Conservation (phyloP, 2,113 vertebrate genomes). For the Oncorhynchus tshawytscha region DNA sequence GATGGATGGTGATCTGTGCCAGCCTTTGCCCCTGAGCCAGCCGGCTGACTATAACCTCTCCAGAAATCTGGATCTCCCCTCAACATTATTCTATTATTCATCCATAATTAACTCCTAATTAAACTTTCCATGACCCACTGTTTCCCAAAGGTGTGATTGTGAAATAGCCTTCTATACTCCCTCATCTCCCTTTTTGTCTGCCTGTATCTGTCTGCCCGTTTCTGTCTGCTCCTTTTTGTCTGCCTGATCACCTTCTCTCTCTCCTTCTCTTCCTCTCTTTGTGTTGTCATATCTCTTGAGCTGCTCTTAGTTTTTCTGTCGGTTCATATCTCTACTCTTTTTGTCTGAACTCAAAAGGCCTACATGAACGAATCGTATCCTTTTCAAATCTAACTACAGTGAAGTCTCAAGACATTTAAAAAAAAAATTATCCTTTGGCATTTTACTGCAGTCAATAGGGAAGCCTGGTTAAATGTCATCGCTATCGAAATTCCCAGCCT, state of each 20-base stretch:
- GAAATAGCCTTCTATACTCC: background rate
- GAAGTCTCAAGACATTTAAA: background rate
- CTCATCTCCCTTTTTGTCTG: background rate
- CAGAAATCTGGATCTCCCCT: background rate
- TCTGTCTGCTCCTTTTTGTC: background rate
- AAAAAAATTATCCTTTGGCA: no score
- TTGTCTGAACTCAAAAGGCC: background rate
- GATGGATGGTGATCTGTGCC: background rate
- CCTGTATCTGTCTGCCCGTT: no score
- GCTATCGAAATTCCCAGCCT: background rate
- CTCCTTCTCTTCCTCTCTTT: background rate
- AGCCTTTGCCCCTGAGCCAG: background rate
- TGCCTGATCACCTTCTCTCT: background rate
- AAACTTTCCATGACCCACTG: background rate
- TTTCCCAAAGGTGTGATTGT: background rate
- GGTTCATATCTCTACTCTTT: background rate
- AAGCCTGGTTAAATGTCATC: conserved; percentile 7
- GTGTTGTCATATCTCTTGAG: background rate
- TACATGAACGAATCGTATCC: background rate
- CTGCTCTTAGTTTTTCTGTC: no score
- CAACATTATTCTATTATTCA: background rate
- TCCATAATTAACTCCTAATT: background rate
- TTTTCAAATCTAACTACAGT: background rate
- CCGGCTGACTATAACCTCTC: background rate
- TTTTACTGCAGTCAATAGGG: background rate